phyloP scores from a whole-genome alignment of 2,797 vertebrate genomes.

The Calcarius lapponicus region DNA sequence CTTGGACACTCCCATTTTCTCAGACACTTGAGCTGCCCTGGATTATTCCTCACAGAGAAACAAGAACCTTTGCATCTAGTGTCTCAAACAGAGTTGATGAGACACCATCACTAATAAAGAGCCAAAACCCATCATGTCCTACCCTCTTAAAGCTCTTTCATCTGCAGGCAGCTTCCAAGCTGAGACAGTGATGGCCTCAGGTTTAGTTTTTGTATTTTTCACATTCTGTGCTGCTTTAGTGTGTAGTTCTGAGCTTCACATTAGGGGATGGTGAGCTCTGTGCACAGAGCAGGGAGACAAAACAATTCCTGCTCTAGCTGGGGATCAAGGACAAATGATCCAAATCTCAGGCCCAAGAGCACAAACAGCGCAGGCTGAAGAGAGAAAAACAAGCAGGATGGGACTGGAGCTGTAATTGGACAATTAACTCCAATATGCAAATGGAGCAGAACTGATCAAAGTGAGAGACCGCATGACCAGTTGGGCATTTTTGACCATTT shows the following conservation, averaged over 20 bases:
- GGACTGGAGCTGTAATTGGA: neutral
- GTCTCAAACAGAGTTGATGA: neutral
- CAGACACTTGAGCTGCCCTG: neutral
- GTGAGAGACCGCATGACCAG: neutral
- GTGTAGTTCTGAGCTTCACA: rapidly evolving
- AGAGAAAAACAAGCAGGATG: neutral
- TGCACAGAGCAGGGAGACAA: neutral
- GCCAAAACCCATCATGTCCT: neutral
- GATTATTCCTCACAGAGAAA: neutral
- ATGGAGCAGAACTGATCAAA: neutral
- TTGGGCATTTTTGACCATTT: neutral
- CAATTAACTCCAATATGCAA: neutral
- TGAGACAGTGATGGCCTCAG: neutral
- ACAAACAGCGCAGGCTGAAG: rapidly evolving
- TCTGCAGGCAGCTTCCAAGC: neutral
- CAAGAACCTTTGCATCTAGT: neutral
- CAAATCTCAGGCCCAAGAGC: neutral
- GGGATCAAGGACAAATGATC: neutral
- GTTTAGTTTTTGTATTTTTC: neutral
- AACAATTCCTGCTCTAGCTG: neutral
- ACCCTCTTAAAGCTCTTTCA: neutral
- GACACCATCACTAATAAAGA: neutral
- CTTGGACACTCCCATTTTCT: neutral
- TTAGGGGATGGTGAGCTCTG: neutral
- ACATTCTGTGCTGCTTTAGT: neutral